Conservation (phyloP, 1,140 invertebrate genomes). For the Tetramorium parvispinum region DNA sequence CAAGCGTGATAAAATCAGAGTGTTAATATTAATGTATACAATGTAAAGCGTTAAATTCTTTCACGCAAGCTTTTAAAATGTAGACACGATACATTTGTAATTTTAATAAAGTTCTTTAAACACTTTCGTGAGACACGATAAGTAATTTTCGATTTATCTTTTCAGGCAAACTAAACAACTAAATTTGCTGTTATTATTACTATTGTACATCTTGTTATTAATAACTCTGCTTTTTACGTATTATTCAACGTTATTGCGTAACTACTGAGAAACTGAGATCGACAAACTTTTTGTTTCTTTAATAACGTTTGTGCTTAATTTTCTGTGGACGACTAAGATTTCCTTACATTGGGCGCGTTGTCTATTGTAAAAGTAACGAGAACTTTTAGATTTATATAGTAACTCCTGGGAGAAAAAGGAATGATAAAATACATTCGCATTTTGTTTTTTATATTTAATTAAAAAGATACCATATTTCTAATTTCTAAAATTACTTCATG, state of each 20-base stretch:
- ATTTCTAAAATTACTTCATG: neutral
- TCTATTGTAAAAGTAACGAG: neutral
- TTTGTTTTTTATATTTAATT: neutral
- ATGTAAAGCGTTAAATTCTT: neutral
- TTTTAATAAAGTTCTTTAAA: neutral
- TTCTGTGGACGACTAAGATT: neutral
- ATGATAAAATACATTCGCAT: neutral
- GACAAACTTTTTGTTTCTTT: neutral
- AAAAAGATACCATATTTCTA: neutral
- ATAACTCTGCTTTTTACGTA: neutral
- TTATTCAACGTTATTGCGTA: neutral
- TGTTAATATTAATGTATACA: neutral
- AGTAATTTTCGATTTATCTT: neutral
- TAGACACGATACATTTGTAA: neutral
- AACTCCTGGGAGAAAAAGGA: neutral
- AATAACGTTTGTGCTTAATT: neutral
- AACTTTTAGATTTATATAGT: neutral
- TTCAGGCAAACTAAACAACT: neutral
- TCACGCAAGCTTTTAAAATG: constrained; percentile 2
- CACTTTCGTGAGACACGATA: neutral
- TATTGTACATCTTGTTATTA: neutral
- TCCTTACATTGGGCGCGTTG: neutral
- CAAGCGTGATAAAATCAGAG: neutral
- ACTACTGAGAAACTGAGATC: neutral
- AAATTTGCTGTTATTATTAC: neutral